These are phyloP conservation scores for Diarsia dahlii DNA, from an alignment of 2,888 invertebrate genomes.

Conservation along the genomic window DNA sequence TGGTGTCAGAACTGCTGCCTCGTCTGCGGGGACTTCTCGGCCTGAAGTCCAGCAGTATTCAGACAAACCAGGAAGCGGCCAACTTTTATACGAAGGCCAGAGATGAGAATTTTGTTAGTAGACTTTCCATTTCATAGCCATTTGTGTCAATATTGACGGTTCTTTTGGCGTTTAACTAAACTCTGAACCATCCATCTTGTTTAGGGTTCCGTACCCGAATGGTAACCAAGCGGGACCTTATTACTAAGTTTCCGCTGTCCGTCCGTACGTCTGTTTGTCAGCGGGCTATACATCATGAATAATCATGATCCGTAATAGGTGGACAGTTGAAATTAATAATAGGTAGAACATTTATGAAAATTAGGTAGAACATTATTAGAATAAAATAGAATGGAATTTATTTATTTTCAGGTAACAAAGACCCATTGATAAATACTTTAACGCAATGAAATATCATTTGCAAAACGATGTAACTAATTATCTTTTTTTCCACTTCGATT, in stretches of 20 bases:
- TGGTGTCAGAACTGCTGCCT: constrained; percentile 93
- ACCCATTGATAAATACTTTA: too few species aligned
- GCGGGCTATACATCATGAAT: too few species aligned
- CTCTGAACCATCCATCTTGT: neutral
- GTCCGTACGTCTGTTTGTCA: too few species aligned
- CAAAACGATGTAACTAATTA: neutral
- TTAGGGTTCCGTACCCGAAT: too few species aligned
- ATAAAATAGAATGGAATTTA: too few species aligned
- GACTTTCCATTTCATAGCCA: neutral
- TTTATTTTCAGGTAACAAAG: too few species aligned
- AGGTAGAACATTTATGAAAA: too few species aligned
- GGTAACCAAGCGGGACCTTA: too few species aligned
- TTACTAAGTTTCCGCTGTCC: too few species aligned
- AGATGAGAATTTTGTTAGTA: constrained; percentile 81
- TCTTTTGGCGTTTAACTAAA: neutral
- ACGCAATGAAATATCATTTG: neutral
- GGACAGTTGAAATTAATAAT: too few species aligned
- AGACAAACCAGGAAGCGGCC: constrained; percentile 70
- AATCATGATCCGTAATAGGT: too few species aligned
- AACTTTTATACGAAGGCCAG: constrained; percentile 76
- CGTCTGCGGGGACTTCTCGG: constrained; percentile 84
- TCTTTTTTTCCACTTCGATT: neutral
- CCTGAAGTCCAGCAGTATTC: constrained; percentile 72
- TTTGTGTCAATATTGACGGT: neutral
- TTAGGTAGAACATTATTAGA: too few species aligned